Conservation (phyloP, 1,140 invertebrate genomes). For the Geopemphigus sp. region DNA sequence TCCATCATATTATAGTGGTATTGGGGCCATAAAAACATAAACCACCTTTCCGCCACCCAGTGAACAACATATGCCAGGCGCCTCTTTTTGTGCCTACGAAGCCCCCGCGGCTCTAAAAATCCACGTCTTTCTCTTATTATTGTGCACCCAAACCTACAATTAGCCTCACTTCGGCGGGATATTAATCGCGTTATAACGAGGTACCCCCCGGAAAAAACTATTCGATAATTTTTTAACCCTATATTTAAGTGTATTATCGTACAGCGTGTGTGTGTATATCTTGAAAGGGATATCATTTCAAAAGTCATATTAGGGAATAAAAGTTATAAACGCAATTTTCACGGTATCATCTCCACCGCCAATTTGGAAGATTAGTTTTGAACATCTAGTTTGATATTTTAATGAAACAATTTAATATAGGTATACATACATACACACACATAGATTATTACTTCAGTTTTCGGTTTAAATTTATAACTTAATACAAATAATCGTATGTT, state of each 20-base stretch:
- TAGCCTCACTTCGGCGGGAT: slow-evolving; percentile 9
- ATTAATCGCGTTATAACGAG: slow-evolving; percentile 48
- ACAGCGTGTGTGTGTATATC: background rate
- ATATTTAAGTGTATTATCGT: slow-evolving; percentile 23
- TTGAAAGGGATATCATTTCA: background rate
- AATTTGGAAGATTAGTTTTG: no score
- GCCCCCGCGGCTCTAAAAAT: slow-evolving; percentile 30
- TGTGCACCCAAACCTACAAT: slow-evolving; percentile 26
- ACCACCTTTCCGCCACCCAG: slow-evolving; percentile 40
- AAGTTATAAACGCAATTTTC: no score
- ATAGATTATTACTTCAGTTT: no score
- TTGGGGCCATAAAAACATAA: slow-evolving; percentile 44
- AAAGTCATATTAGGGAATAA: no score
- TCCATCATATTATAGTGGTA: slow-evolving; percentile 17
- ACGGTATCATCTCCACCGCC: no score
- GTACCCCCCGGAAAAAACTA: slow-evolving; percentile 16
- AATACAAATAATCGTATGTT: no score
- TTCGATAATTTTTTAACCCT: slow-evolving; percentile 27
- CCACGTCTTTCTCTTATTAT: slow-evolving; percentile 46
- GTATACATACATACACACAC: no score
- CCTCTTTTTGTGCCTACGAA: background rate
- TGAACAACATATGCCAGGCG: slow-evolving; percentile 37
- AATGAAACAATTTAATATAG: no score
- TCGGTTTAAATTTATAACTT: no score
- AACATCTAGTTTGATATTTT: no score